Evolutionary conservation across 2,888 invertebrate genomes (phyloP).

Genomic region (Copidosoma aretas): DNA sequence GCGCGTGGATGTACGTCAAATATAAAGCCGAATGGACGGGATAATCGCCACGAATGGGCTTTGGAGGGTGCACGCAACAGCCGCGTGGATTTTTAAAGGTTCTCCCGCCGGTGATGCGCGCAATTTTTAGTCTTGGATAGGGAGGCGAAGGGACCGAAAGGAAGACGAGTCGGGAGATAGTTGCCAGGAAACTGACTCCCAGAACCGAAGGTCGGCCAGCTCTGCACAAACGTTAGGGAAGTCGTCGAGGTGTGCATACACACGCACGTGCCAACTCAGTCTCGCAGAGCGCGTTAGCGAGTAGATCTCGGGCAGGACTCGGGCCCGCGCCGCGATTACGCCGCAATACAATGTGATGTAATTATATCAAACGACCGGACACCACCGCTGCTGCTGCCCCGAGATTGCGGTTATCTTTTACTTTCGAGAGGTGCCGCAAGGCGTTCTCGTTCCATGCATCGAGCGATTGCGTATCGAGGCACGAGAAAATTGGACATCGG

Average conservation of each 20-base stretch:
- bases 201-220: too few species aligned
- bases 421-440: conserved; percentile 2
- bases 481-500: conserved; percentile 17
- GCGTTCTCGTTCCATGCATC: background rate
- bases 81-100: conserved; percentile 18
- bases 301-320: conserved; percentile 18
- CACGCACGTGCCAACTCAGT: conserved; percentile 16
- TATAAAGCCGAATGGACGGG: conserved; percentile 39
- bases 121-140: conserved; percentile 26
- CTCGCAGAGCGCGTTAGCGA: background rate
- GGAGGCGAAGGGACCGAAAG: background rate
- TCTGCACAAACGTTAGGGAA: conserved; percentile 14
- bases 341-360: conserved; percentile 38
- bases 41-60: conserved; percentile 55
- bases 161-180: conserved; percentile 2
- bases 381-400: conserved; percentile 21
- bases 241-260: conserved; percentile 2
- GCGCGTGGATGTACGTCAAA: conserved; percentile 25
- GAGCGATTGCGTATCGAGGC: background rate
- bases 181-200: conserved; percentile 21
- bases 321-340: conserved; percentile 31
- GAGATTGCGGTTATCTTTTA: conserved; percentile 26
- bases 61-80: conserved; percentile 37
- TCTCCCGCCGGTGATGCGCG: conserved; percentile 17
- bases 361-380: conserved; percentile 24